Evolutionary conservation across 2,113 vertebrate species (phyloP).

Genomic region (Podiceps cristatus): DNA sequence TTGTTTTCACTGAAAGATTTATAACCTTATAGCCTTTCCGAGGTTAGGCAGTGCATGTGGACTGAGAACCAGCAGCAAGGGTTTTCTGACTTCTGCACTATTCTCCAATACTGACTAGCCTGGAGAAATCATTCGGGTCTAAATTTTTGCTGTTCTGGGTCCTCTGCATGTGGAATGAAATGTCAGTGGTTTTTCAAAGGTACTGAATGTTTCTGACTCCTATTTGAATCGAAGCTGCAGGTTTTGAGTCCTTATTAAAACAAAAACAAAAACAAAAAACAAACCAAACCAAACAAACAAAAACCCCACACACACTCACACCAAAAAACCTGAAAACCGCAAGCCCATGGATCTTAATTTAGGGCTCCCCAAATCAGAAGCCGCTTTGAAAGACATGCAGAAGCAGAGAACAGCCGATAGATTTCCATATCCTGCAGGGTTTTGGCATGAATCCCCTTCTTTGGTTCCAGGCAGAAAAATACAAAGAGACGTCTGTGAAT

Average conservation of each 20-base stretch:
- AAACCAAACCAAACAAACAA: no score
- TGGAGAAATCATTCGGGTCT: constrained; percentile 30
- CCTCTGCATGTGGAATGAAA: constrained; percentile 11
- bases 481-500: constrained; percentile 65
- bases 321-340: background rate
- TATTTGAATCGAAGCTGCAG: constrained; percentile 33
- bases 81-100: constrained; percentile 27
- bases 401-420: constrained; percentile 53
- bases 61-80: constrained; percentile 31
- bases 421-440: constrained; percentile 70
- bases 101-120: constrained; percentile 22
- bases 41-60: background rate
- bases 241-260: constrained; percentile 37
- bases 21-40: constrained; percentile 53
- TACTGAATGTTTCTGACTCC: constrained; percentile 1
- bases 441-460: constrained; percentile 69
- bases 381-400: constrained; percentile 60
- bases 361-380: constrained; percentile 68
- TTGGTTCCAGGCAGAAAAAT: constrained; percentile 70
- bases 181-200: constrained; percentile 40
- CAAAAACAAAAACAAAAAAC: background rate
- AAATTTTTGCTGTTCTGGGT: constrained; percentile 46
- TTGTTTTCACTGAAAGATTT: constrained; percentile 64
- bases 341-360: constrained; percentile 56
- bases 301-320: no score